phyloP scores from a whole-genome alignment of 2,113 vertebrate genomes.

The Poicephalus meyeri region DNA sequence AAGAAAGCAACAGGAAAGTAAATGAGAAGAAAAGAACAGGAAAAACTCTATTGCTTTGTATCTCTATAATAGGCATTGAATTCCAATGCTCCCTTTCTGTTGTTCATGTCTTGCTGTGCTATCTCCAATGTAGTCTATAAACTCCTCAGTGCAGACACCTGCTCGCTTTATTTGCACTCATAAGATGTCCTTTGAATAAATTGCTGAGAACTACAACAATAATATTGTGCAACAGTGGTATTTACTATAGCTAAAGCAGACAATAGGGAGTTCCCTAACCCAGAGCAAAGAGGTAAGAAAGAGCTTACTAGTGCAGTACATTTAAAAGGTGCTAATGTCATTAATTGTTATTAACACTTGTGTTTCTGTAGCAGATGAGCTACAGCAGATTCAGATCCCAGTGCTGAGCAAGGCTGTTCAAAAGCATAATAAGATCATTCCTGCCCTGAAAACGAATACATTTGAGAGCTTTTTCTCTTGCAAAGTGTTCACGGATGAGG shows the following conservation, averaged over 20 bases:
- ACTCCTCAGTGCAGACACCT: slow-evolving; percentile 9
- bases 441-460: neutral
- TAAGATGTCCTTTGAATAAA: slow-evolving; percentile 51
- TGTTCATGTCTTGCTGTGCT: slow-evolving; percentile 27
- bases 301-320: neutral
- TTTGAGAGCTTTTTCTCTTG: slow-evolving; percentile 6
- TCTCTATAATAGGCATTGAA: neutral
- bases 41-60: neutral
- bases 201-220: neutral
- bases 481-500: neutral
- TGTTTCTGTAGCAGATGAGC: slow-evolving; percentile 16
- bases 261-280: slow-evolving; percentile 22
- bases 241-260: slow-evolving; percentile 28
- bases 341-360: slow-evolving; percentile 48
- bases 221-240: neutral
- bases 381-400: slow-evolving; percentile 23
- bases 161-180: slow-evolving; percentile 37
- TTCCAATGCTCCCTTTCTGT: neutral
- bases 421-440: slow-evolving; percentile 2
- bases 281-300: neutral
- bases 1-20: neutral
- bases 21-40: neutral
- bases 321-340: slow-evolving; percentile 42
- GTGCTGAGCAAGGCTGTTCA: neutral
- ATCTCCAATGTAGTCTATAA: neutral